Evolutionary conservation across 2,797 vertebrate species (phyloP), one percentile per base, ranked within the genome.

Genomic region (Miichthys miiuy): DNA sequence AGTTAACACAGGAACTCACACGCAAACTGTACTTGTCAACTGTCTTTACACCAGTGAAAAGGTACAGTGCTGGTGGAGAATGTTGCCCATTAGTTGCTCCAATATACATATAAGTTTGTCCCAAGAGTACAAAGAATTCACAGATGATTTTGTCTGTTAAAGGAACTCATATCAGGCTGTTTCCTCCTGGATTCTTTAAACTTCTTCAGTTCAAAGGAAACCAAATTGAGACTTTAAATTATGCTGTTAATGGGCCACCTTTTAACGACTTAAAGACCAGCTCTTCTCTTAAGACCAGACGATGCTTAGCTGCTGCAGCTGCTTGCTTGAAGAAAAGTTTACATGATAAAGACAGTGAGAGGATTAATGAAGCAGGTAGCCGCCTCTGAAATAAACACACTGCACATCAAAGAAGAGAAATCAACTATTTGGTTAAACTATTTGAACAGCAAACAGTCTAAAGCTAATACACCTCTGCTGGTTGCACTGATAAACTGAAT

Each of bases 301-400:
- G 75, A 87, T 54, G 55, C 68, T 90, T 73, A 80, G 74, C 87
- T 79, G 79, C 84, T 64, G 63, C 73, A 72, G 41, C 72, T 83
- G 83, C 71, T 47, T 46, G 70, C 60, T 82, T 13, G 2, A 47
- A 13, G 71, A 42, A 20, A n/a, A 10, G 51, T 94, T 92, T 84
- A 60, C 91, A 93, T 92, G 82, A 90, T 56, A 94, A 94, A 91
- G 89, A 68, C 78, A 64, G 72, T 83, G 81, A 88, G 65, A 74
- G 62, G 84, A 88, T 87, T 91, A 87, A 71, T 47, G 68, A 76
- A 60, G 73, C 7, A 10, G 72, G 75, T 68, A 42, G 12, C 55
- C 83, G 47, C 85, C 87, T 79, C 75, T 76, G 75, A 93, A 81
- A 86, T 88, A 86, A 92, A 91, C 90, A 89, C 70, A 38, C 46